Evolutionary conservation across 2,113 vertebrate species (phyloP).

Genomic region (Dasyurus viverrinus): DNA sequence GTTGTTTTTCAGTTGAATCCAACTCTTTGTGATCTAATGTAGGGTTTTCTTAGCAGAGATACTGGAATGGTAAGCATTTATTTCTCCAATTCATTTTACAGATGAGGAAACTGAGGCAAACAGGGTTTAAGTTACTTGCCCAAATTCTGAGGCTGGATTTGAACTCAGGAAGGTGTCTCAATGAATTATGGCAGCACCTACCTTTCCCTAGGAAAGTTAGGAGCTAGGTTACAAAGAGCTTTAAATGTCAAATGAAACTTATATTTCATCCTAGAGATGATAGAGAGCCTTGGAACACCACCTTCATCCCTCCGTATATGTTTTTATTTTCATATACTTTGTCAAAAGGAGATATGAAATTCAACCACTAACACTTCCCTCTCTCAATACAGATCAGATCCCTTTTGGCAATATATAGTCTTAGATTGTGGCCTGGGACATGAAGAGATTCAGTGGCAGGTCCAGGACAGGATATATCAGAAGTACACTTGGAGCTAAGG

Average conservation of each 20-base stretch:
- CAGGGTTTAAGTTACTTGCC: neutral
- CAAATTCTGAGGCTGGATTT: neutral
- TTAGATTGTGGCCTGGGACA: neutral
- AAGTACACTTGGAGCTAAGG: neutral
- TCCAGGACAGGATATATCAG: neutral
- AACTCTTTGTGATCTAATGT: neutral
- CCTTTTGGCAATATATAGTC: neutral
- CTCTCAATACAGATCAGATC: neutral
- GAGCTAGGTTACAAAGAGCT: neutral
- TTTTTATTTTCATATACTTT: neutral
- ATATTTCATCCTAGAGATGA: neutral
- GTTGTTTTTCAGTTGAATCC: no score
- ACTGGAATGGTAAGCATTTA: neutral
- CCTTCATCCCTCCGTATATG: neutral
- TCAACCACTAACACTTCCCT: neutral
- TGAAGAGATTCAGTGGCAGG: neutral
- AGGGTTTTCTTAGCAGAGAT: neutral
- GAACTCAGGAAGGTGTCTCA: neutral
- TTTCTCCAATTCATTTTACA: neutral
- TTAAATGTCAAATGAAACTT: neutral
- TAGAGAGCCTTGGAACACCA: neutral
- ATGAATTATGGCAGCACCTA: neutral
- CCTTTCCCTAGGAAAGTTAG: neutral
- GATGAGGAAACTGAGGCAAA: no score
- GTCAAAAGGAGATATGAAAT: neutral